Evolutionary conservation across 2,888 invertebrate species (phyloP).

Genomic region (Drosophila diplacantha): DNA sequence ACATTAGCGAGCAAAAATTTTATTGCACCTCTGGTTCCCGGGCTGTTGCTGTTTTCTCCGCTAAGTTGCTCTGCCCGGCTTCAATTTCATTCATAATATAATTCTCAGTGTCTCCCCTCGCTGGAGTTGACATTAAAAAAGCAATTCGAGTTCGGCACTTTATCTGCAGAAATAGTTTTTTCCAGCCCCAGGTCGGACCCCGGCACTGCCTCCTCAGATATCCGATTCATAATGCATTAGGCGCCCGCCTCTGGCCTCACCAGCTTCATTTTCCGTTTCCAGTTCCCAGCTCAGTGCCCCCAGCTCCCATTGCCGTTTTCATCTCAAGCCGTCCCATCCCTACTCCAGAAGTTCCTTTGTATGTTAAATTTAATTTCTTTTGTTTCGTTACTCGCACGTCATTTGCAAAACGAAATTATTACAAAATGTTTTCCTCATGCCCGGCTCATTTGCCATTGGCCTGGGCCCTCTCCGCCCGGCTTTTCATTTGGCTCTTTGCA

Average conservation of each 20-base stretch:
- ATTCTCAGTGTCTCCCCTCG: conserved; percentile 46
- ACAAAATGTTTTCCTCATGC: conserved; percentile 62
- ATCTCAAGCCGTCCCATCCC: conserved; percentile 34
- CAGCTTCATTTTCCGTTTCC: conserved; percentile 7
- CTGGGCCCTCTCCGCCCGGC: conserved; percentile 16
- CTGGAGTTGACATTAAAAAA: conserved; percentile 64
- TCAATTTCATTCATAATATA: conserved; percentile 51
- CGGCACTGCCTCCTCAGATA: conserved; percentile 43
- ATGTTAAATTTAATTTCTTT: conserved; percentile 72
- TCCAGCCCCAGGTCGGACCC: conserved; percentile 1
- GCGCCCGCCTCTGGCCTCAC: conserved; percentile 38
- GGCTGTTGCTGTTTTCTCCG: conserved; percentile 34
- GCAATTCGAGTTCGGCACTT: conserved; percentile 56
- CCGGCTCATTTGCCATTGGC: conserved; percentile 49
- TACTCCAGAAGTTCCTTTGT: conserved; percentile 45
- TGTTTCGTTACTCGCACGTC: conserved; percentile 75
- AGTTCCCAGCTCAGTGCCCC: not conserved
- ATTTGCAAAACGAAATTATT: conserved; percentile 76
- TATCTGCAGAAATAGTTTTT: conserved; percentile 57
- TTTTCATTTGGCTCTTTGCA: conserved; percentile 29
- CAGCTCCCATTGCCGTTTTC: conserved; percentile 19
- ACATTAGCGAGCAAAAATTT: conserved; percentile 71
- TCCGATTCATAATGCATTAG: conserved; percentile 69
- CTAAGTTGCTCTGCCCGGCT: conserved; percentile 8
- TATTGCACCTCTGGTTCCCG: conserved; percentile 72